Percentiles rank a stretch among this genome's conserved stretches.
Evolutionary conservation across 2,797 vertebrate species (phyloP).

Genomic region (Rhabdophis nuchalis): DNA sequence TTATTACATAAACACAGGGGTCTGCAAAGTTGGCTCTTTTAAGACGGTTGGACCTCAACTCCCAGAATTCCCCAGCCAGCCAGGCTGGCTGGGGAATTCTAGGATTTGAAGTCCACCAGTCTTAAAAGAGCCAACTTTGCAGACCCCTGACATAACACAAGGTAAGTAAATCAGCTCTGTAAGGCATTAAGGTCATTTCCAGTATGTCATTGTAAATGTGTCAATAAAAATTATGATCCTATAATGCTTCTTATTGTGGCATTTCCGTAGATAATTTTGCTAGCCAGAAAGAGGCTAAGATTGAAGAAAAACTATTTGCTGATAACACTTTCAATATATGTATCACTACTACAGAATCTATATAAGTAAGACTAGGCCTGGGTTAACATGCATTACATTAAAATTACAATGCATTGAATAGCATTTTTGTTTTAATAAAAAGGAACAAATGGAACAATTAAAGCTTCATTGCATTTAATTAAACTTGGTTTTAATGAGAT

Average conservation of each 20-base stretch:
- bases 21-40: too few relatives aligned
- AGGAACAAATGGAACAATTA: background rate
- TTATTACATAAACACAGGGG: background rate
- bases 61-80: too few relatives aligned
- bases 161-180: background rate
- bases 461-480: background rate
- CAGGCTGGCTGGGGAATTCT: too few relatives aligned
- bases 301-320: background rate
- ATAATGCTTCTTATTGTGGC: background rate
- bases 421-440: background rate
- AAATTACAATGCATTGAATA: background rate
- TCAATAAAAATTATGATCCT: background rate
- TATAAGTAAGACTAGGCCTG: too few relatives aligned
- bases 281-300: background rate
- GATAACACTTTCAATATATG: background rate
- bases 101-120: too few relatives aligned
- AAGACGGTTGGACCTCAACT: too few relatives aligned
- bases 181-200: background rate
- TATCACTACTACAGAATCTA: background rate
- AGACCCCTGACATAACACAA: too few relatives aligned
- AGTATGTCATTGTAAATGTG: background rate
- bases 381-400: background rate
- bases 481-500: background rate
- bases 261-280: background rate
- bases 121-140: too few relatives aligned